These are phyloP conservation scores for Hyperopisus bebe DNA, from an alignment of 2,113 vertebrate genomes.

Conservation along the genomic window DNA sequence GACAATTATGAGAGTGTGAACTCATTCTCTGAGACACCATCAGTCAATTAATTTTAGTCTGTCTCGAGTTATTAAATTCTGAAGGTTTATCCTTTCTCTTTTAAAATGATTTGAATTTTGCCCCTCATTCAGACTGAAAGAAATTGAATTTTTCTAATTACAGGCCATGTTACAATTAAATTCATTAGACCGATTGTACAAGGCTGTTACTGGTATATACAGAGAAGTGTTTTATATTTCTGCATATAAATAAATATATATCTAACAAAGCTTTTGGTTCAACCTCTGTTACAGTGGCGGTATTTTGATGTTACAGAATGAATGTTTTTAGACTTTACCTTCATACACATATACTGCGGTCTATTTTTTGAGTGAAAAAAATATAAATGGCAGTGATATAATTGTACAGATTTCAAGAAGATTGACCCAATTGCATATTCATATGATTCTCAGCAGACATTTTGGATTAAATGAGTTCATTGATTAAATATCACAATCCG, in stretches of 20 bases:
- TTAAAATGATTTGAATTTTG: conserved; percentile 72
- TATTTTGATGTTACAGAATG: background rate
- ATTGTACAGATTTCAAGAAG: background rate
- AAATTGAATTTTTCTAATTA: conserved; percentile 75
- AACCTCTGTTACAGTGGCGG: background rate
- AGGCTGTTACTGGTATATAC: conserved; percentile 22
- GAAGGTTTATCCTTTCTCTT: conserved; percentile 77
- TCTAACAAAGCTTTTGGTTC: background rate
- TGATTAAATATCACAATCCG: conserved; percentile 5
- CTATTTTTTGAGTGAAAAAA: conserved; percentile 3
- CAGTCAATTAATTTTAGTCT: conserved; percentile 58
- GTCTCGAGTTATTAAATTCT: conserved; percentile 72
- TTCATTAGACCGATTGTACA: conserved; percentile 29
- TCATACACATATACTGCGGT: background rate
- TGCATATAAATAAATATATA: conserved; percentile 18
- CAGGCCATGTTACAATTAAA: conserved; percentile 59
- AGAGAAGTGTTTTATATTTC: conserved; percentile 18
- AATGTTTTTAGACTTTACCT: background rate
- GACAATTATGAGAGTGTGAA: conserved; percentile 77
- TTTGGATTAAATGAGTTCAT: background rate
- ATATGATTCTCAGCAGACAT: background rate
- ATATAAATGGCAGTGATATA: background rate
- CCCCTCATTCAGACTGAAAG: conserved; percentile 70
- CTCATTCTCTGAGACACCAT: conserved; percentile 78
- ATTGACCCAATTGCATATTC: background rate